phyloP scores from a whole-genome alignment of 2,888 invertebrate species.

The Chymomyza fuscimana region DNA sequence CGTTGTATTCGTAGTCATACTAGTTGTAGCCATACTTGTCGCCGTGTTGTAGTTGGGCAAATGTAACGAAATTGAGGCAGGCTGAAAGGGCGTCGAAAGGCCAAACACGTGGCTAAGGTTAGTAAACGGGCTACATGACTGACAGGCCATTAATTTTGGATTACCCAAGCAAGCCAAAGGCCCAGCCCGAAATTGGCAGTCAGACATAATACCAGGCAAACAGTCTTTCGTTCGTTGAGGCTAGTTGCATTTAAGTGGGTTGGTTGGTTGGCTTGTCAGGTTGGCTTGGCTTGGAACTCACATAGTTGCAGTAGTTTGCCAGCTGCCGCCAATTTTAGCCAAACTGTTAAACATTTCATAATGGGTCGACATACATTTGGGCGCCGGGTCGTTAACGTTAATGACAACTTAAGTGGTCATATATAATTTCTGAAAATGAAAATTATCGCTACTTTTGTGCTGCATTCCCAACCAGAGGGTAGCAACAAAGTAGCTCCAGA shows the following conservation, averaged over 20 bases:
- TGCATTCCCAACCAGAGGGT: conserved; percentile 5
- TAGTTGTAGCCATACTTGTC: conserved; percentile 18
- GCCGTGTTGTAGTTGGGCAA: conserved; percentile 37
- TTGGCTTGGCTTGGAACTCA: neutral
- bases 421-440: conserved; percentile 61
- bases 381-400: conserved; percentile 63
- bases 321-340: conserved; percentile 48
- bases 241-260: conserved; percentile 9
- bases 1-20: conserved; percentile 25
- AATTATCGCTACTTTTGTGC: conserved; percentile 58
- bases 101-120: conserved; percentile 41
- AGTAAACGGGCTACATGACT: conserved; percentile 51
- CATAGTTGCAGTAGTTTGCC: conserved; percentile 12
- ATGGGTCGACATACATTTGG: conserved; percentile 51
- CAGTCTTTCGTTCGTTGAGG: neutral
- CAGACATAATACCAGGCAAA: neutral
- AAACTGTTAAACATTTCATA: conserved; percentile 67
- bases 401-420: conserved; percentile 72
- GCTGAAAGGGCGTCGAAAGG: conserved; percentile 43
- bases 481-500: neutral
- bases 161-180: conserved; percentile 54
- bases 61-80: conserved; percentile 58
- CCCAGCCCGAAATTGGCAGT: conserved; percentile 9
- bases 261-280: neutral
- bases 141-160: conserved; percentile 73